phyloP scores from a whole-genome alignment of 2,888 invertebrate species.

The Coremacera marginata region DNA sequence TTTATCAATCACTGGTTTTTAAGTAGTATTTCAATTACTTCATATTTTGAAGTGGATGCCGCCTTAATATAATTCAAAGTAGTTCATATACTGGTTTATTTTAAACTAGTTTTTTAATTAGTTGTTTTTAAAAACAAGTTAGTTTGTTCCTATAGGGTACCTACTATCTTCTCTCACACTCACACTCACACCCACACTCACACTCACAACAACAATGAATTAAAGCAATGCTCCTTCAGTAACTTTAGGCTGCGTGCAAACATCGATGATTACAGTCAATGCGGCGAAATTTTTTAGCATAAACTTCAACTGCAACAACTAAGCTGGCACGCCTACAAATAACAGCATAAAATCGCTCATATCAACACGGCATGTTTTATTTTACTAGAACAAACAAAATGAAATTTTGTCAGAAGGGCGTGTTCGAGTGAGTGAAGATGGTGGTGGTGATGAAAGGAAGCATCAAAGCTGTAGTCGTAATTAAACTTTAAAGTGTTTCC shows the following conservation, averaged over 20 bases:
- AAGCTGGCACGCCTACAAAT: constrained; percentile 10
- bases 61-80: no score
- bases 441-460: constrained; percentile 1
- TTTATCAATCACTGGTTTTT: no score
- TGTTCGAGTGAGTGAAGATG: background rate
- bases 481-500: constrained; percentile 42
- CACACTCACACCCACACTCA: background rate
- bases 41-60: no score
- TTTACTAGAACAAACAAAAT: background rate
- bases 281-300: constrained; percentile 22
- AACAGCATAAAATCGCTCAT: background rate
- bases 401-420: background rate
- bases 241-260: constrained; percentile 2
- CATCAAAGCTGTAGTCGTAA: constrained; percentile 40
- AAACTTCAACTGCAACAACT: background rate
- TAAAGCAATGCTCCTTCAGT: background rate
- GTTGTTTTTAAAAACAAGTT: no score
- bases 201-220: background rate
- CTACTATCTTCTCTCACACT: no score
- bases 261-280: constrained; percentile 24
- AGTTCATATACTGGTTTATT: no score
- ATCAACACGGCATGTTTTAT: constrained; percentile 3
- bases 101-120: no score
- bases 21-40: no score
- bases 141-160: no score